Evolutionary conservation across 30 jellyfish, hydroid and myxozoan genomes (phyloP).

Genomic region (Cassiopea andromeda): DNA sequence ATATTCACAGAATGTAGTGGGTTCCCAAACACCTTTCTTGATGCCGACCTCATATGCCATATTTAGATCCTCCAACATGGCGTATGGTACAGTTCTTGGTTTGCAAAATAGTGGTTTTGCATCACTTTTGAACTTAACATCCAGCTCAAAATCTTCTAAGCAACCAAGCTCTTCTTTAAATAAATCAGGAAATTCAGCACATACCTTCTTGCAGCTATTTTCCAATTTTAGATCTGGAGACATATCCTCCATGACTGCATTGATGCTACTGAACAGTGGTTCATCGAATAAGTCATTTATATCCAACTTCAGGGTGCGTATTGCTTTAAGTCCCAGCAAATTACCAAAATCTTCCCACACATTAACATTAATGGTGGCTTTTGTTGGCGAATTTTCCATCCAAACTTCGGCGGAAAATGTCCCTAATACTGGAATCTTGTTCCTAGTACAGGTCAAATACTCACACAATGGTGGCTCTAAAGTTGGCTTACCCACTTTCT

Average conservation of each 20-base stretch:
- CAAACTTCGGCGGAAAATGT: not conserved
- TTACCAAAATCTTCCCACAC: not conserved
- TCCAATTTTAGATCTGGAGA: not conserved
- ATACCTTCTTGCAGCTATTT: constrained; percentile 2
- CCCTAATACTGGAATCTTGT: not conserved
- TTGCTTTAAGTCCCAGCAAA: not conserved
- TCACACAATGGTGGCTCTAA: not conserved
- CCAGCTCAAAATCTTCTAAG: constrained; percentile 4
- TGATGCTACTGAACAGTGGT: not conserved
- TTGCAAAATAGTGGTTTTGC: constrained; percentile 1
- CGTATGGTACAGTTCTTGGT: constrained; percentile 2
- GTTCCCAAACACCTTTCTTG: constrained; percentile 15
- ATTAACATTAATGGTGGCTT: not conserved
- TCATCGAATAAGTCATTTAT: not conserved
- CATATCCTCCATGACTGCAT: not conserved
- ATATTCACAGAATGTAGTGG: not conserved
- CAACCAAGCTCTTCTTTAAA: not conserved
- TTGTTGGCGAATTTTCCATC: not conserved
- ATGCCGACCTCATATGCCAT: not conserved
- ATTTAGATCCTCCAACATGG: constrained; percentile 3
- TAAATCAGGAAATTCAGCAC: constrained; percentile 4
- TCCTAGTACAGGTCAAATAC: not conserved
- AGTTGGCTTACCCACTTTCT: not conserved
- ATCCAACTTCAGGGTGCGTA: not conserved
- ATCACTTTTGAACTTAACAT: constrained; percentile 6